Conservation (phyloP, 2,888 invertebrate genomes). For the Platycheirus albimanus region DNA sequence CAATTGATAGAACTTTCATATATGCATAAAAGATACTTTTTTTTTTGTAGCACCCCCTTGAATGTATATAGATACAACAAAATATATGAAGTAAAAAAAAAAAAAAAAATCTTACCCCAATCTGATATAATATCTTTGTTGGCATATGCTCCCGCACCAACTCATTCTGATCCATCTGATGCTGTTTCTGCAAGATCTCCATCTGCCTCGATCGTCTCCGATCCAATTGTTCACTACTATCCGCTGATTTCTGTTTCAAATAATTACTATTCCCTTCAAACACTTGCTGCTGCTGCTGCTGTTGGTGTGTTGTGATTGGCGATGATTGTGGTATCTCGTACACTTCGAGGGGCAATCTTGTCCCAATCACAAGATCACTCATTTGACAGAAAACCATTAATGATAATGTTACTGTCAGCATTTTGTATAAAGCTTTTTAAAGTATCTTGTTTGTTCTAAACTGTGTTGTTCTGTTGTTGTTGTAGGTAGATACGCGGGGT, state of each 20-base stretch:
- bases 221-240: conserved; percentile 75
- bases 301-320: conserved; percentile 70
- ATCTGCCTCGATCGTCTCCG: conserved; percentile 83
- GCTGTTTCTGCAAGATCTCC: conserved; percentile 81
- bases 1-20: conserved; percentile 64
- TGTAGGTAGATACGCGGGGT: no score
- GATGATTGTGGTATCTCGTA: conserved; percentile 80
- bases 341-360: conserved; percentile 82
- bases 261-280: conserved; percentile 69
- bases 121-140: conserved; percentile 87
- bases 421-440: conserved; percentile 62
- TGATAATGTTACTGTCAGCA: conserved; percentile 75
- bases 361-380: conserved; percentile 77
- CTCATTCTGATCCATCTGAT: conserved; percentile 67
- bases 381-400: conserved; percentile 76
- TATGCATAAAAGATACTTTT: background rate
- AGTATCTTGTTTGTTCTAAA: background rate
- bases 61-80: conserved; percentile 4
- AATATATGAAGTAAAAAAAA: conserved; percentile 23
- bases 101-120: conserved; percentile 80
- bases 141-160: conserved; percentile 63
- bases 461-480: no score
- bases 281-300: conserved; percentile 64
- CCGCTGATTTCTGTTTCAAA: conserved; percentile 62
- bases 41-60: conserved; percentile 38